Conservation (phyloP, 1,140 invertebrate species). For the Drosophila teissieri region DNA sequence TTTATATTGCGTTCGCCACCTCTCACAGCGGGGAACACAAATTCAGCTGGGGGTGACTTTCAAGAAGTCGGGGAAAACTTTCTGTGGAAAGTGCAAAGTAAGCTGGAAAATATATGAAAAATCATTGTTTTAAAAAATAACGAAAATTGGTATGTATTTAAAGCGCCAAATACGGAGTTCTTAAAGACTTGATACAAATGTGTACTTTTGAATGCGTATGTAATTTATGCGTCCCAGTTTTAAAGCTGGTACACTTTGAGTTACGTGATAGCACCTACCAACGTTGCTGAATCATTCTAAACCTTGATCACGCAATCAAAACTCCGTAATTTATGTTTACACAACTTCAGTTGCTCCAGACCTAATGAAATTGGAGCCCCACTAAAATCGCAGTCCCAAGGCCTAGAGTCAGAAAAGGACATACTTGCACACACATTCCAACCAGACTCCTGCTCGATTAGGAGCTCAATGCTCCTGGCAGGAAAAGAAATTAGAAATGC, state of each 20-base stretch:
- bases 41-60: conserved; percentile 8
- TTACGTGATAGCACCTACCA: too few species aligned
- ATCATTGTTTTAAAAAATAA: conserved; percentile 20
- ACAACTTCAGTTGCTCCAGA: neutral
- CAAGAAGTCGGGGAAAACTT: conserved; percentile 8
- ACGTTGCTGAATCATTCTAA: neutral
- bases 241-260: too few species aligned
- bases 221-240: too few species aligned
- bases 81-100: conserved; percentile 15
- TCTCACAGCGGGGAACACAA: conserved; percentile 1
- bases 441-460: conserved; percentile 23
- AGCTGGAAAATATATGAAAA: conserved; percentile 23
- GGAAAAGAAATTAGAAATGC: conserved; percentile 56
- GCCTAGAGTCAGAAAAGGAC: neutral
- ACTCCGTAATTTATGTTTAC: neutral
- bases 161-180: too few species aligned
- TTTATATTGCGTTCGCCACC: conserved; percentile 37
- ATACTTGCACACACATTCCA: neutral
- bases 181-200: too few species aligned
- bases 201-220: too few species aligned
- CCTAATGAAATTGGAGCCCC: neutral
- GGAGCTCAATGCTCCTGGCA: conserved; percentile 19
- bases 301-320: neutral
- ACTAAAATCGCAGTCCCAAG: neutral
- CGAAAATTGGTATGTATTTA: neutral